phyloP scores from a whole-genome alignment of 1,140 invertebrate genomes.

The Monomorium pharaonis region DNA sequence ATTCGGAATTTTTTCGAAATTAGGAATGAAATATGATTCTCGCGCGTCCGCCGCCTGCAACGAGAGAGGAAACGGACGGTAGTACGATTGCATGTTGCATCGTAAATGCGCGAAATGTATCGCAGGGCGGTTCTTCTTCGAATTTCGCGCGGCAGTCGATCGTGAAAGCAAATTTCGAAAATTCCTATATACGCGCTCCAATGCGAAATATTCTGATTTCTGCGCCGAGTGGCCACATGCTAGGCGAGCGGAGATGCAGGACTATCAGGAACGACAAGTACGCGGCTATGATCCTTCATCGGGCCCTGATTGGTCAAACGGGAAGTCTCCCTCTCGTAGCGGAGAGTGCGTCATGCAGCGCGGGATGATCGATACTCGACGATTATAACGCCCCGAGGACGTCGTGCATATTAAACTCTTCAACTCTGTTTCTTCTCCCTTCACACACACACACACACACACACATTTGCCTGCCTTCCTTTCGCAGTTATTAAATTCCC shows the following conservation, averaged over 20 bases:
- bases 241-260: background rate
- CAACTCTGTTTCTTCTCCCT: background rate
- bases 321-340: conserved; percentile 59
- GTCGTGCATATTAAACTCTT: conserved; percentile 69
- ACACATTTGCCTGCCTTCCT: background rate
- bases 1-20: conserved; percentile 18
- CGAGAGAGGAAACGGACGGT: background rate
- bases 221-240: background rate
- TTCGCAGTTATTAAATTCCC: conserved; percentile 35
- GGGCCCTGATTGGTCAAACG: conserved; percentile 60
- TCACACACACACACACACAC: background rate
- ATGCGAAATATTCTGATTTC: background rate
- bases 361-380: conserved; percentile 63
- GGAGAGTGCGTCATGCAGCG: conserved; percentile 57
- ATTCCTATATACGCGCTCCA: background rate
- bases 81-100: background rate
- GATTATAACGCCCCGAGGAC: conserved; percentile 71
- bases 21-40: conserved; percentile 36
- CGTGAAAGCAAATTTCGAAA: conserved; percentile 13
- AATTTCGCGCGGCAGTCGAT: background rate
- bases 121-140: background rate
- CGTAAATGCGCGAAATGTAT: conserved; percentile 6
- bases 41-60: background rate
- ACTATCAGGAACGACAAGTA: conserved; percentile 62
- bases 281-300: conserved; percentile 43